Base-by-base conservation (phyloP, 2,888 invertebrate species). In the Ennomos fuscantarius region DNA sequence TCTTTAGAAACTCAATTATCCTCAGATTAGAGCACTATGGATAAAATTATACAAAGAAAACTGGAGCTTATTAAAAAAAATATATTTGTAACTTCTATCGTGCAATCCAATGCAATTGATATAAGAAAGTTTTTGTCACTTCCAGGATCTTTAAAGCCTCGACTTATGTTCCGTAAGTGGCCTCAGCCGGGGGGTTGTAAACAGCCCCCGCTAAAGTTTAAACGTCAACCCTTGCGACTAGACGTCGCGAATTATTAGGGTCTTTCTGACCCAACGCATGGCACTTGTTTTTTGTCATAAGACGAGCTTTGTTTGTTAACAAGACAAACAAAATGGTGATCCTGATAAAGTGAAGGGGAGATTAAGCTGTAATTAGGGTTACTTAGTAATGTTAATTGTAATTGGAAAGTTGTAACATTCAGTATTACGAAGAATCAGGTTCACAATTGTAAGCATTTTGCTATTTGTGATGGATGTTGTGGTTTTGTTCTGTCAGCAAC, bases 121-220 rank as follows among this genome's bases (percentile, higher is more conserved):
- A 37, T 43, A 33, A 37, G 43, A 45, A 10, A 3, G 10, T 40
- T 11, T n/a, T 13, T 35, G 70, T 49, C 79, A 58, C 73, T 72
- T 86, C 85, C 65, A 85, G 82, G 48, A 52, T 47, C 64, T 70
- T 62, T 75, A 78, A 64, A 41, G 70, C 73, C 57, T 64, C 67
- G 77, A 76, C 78, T 82, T 79, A 81, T 76, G 75, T 78, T 72
- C 73, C 67, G 82, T 84, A 86, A 86, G 85, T 87, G 84, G 79
- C 75, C 72, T 68, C 73, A 65, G 70, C 70, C 64, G 74, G 74
- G 78, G 70, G 71, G 78, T 73, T 82, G 85, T 87, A 87, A 87
- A 87, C 86, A 86, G 77, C 76, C 71, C 46, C 79, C 76, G 78
- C 75, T 78, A 79, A 86, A 86, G 82, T 87, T 87, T 84, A 81